These are phyloP conservation scores for Pogonomyrmex californicus DNA, from an alignment of 1,140 invertebrate genomes.

Conservation along the genomic window DNA sequence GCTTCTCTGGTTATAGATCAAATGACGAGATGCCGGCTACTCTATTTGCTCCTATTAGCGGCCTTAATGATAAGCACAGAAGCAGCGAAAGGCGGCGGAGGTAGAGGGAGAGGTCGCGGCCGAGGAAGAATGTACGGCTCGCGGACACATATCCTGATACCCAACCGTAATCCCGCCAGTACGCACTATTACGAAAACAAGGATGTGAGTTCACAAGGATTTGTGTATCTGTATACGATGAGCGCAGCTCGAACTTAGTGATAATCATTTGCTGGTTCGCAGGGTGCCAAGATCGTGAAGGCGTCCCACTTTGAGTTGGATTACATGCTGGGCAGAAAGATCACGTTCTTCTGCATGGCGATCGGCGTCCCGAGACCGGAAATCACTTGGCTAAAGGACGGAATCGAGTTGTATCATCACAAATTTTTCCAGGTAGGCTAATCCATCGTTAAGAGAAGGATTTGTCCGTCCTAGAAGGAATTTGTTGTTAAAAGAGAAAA, in stretches of 20 bases:
- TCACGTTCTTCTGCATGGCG: constrained; percentile 96
- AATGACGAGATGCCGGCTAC: constrained; percentile 81
- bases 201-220: constrained; percentile 88
- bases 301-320: constrained; percentile 97
- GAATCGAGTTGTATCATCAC: constrained; percentile 95
- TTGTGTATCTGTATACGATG: background rate
- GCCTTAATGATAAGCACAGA: constrained; percentile 76
- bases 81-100: constrained; percentile 84
- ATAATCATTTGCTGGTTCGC: constrained; percentile 59
- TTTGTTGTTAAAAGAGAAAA: background rate
- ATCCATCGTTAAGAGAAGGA: background rate
- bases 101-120: constrained; percentile 82
- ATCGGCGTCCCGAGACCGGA: constrained; percentile 94
- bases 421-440: constrained; percentile 94
- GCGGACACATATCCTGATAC: constrained; percentile 89
- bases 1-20: constrained; percentile 61
- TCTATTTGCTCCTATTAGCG: constrained; percentile 78
- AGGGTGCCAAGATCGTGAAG: constrained; percentile 96
- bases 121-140: constrained; percentile 86
- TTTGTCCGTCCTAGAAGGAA: background rate
- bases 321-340: constrained; percentile 97
- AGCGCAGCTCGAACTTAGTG: background rate
- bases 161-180: constrained; percentile 89
- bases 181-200: constrained; percentile 91
- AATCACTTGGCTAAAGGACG: constrained; percentile 97